phyloP scores from a whole-genome alignment of 2,888 invertebrate species.

The Drosophila putrida region DNA sequence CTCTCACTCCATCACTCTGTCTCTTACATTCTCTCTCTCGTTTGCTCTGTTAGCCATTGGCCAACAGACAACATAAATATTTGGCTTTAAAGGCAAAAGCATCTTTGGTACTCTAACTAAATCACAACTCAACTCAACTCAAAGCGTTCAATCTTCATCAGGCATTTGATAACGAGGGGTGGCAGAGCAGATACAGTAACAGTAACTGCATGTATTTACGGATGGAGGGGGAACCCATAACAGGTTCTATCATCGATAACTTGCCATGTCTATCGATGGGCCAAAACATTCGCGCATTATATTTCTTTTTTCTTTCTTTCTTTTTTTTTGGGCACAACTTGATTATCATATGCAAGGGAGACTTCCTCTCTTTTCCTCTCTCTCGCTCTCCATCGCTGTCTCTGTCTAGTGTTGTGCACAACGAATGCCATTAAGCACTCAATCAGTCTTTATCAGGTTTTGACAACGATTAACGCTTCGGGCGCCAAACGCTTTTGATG shows the following conservation, averaged over 20 bases:
- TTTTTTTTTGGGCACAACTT: slow-evolving; percentile 53
- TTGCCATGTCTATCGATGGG: slow-evolving; percentile 25
- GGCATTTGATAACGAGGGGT: slow-evolving; percentile 18
- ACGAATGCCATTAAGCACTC: slow-evolving; percentile 79
- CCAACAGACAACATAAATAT: slow-evolving; percentile 60
- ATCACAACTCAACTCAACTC: slow-evolving; percentile 55
- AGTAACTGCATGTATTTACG: background rate
- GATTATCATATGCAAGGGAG: slow-evolving; percentile 66
- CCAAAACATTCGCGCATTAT: slow-evolving; percentile 29
- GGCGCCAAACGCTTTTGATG: slow-evolving; percentile 77
- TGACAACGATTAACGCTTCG: slow-evolving; percentile 79
- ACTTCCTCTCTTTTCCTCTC: slow-evolving; percentile 16
- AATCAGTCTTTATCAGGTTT: slow-evolving; percentile 82
- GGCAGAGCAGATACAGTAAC: background rate
- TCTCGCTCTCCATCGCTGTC: slow-evolving; percentile 10
- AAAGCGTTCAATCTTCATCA: slow-evolving; percentile 74
- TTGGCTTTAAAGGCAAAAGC: slow-evolving; percentile 68
- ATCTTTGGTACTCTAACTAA: slow-evolving; percentile 50
- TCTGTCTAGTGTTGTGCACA: slow-evolving; percentile 26
- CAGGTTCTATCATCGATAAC: slow-evolving; percentile 23
- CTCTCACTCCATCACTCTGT: background rate
- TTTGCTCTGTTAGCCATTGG: slow-evolving; percentile 37
- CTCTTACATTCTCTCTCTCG: background rate
- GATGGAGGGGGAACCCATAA: background rate
- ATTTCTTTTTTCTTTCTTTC: slow-evolving; percentile 27